Conservation (phyloP, 2,797 vertebrate species). For the Rhincodon typus region DNA sequence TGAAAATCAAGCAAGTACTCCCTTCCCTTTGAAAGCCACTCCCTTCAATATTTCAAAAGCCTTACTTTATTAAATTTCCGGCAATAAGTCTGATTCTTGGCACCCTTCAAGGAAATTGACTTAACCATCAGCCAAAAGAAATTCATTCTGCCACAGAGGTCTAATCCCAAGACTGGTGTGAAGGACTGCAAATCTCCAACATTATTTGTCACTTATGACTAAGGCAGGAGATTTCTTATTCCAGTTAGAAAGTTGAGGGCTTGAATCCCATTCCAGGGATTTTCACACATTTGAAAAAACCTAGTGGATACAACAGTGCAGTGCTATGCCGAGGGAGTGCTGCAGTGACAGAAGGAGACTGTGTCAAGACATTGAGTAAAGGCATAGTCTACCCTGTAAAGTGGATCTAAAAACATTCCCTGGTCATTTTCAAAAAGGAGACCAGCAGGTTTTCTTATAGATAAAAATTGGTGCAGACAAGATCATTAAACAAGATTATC, state of each 20-base stretch:
- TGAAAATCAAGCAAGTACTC: not conserved
- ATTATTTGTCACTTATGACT: not conserved
- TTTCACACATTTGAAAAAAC: not conserved
- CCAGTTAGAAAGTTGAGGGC: not conserved
- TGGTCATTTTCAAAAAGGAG: not conserved
- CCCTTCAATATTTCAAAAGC: not conserved
- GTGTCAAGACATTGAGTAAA: not conserved
- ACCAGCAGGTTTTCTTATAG: not conserved
- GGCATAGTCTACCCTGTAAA: not conserved
- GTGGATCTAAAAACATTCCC: not conserved
- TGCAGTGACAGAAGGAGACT: too few species aligned
- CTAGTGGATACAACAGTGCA: not conserved
- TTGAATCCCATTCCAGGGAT: not conserved
- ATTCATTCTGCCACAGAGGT: not conserved
- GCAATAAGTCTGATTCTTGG: not conserved
- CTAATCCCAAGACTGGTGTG: not conserved
- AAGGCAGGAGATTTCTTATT: not conserved
- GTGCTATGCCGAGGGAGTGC: not conserved
- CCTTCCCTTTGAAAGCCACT: not conserved
- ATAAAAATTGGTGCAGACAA: not conserved
- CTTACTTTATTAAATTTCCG: not conserved
- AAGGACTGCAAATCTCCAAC: not conserved
- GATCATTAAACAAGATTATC: not conserved
- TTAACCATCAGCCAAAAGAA: conserved; percentile 7
- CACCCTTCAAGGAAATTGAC: not conserved